Evolutionary conservation across 2,113 vertebrate genomes (phyloP), one percentile per base, ranked within the genome.

Genomic region (Origma solitaria): DNA sequence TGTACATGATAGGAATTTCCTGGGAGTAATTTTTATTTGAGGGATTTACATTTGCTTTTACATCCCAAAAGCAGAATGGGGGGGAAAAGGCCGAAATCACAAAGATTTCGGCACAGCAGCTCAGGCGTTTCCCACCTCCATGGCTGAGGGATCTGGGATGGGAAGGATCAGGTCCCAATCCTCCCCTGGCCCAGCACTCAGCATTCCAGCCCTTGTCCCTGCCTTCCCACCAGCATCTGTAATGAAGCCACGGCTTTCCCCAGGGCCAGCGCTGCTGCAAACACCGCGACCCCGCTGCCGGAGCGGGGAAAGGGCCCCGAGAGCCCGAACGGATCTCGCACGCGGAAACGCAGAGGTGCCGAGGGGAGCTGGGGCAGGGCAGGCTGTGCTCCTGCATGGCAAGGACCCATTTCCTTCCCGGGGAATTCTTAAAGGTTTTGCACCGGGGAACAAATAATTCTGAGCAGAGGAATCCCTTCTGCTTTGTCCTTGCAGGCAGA

Each of bases 1-100:
- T 31, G 82, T 76, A 31, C 88, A 69, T 45, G 90, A 88, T 51
- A 76, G 30, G 88, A 94, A 94, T 95, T 94, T 89, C 91, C 92
- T 89, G 2, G 15, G 49, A 90, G 79, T 56, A 33, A 82, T 93
- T 92, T 93, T 86, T 13, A 4, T 82, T 53, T 7, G 37, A 80
- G 81, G 75, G 70, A 87, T 94, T 95, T 85, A 82, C 66, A 87
- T 72, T 69, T 45, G 58, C 82, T 80, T 82, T 79, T 45, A 53
- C 40, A 82, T 71, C 31, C 82, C 72, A 16, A 13, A 57, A 79
- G 33, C 24, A 33, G 79, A 68, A 37, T 0, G 13, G 5, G 6
- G 24, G 3, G 5, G 9, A 4, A 10, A 11, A 24, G 12, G 27
- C 0, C 20, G 50, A 54, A 81, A 14, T 7, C 11, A 0, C 35